Base-by-base conservation (phyloP, 2,888 invertebrate genomes). In the Bombyx huttoni region DNA sequence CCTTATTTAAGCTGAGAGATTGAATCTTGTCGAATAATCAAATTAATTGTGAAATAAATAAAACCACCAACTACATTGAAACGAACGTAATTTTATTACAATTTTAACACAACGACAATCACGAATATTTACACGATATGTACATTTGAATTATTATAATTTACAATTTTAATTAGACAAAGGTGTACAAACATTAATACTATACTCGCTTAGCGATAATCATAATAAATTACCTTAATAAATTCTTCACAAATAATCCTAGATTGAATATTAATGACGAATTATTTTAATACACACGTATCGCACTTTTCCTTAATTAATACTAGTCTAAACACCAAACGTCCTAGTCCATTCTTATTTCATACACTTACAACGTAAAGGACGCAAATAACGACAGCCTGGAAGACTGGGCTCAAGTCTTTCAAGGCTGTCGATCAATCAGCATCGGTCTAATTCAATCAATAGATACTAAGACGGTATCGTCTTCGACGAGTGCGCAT, bases 91-190 rank as follows among this genome's bases (percentile, higher is more conserved):
- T 78, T 81, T 82, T 73, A 81, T 78, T 82, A 75, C 74, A 81
- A 78, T 75, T 75, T 52, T 65, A 72, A 81, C 77, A 81, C 74
- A 72, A 72, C 77, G 79, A 82, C 79, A 78, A 79, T 63, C 70
- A 74, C 67, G 68, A 78, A 74, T 86, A 85, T 86, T 82, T 85
- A 87, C 87, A 87, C 75, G 87, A 86, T 87, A 87, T 87, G 86
- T 87, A 87, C 87, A 87, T 74, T 67, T 67, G 80, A 76, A 24
- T 24, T 24, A 24, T 24, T 24, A 24, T 40, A 40, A 8, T 40
- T 40, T 84, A 85, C 81, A 84, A 58, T 58, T 63, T 53, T 66
- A 64, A 59, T 59, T 57, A 53, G 60, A 65, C 65, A 73, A 58
- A 65, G 67, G 78, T 82, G 82, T 82, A 84, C 78, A 78, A 75